phyloP scores from a whole-genome alignment of 2,113 vertebrate species.

The Prionailurus viverrinus region DNA sequence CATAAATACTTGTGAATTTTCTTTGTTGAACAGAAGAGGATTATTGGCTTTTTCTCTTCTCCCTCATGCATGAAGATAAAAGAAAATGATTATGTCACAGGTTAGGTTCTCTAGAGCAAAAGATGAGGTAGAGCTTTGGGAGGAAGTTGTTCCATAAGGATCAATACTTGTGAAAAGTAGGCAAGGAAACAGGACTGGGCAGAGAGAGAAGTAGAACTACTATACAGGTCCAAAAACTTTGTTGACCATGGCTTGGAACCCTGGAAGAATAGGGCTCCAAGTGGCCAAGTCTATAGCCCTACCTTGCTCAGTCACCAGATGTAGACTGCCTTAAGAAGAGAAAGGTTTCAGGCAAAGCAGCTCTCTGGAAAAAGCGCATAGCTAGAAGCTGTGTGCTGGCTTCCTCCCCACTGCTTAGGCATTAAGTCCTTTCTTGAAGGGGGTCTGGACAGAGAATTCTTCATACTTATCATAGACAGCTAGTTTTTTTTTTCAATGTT shows the following conservation, averaged over 20 bases:
- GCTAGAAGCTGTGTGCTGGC: not conserved
- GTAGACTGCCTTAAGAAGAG: not conserved
- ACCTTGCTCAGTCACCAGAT: not conserved
- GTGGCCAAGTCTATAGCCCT: not conserved
- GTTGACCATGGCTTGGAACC: not conserved
- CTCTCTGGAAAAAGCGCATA: not conserved
- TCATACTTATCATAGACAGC: not conserved
- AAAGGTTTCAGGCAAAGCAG: not conserved
- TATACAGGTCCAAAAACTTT: not conserved
- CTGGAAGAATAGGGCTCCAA: not conserved
- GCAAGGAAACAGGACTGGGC: not conserved
- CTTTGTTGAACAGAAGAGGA: constrained; percentile 20
- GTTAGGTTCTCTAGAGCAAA: not conserved
- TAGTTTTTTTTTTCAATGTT: not conserved
- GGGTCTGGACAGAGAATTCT: not conserved
- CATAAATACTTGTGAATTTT: not conserved
- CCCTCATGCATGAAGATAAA: not conserved
- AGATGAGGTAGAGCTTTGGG: not conserved
- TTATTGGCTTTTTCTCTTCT: not conserved
- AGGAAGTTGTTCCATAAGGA: not conserved
- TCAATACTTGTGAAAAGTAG: not conserved
- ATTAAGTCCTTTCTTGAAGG: not conserved
- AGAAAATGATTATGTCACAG: not conserved
- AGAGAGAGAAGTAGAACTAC: not conserved
- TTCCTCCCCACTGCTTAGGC: not conserved